Conservation (phyloP, 2,888 invertebrate genomes). For the Nasonovia ribisnigri region DNA sequence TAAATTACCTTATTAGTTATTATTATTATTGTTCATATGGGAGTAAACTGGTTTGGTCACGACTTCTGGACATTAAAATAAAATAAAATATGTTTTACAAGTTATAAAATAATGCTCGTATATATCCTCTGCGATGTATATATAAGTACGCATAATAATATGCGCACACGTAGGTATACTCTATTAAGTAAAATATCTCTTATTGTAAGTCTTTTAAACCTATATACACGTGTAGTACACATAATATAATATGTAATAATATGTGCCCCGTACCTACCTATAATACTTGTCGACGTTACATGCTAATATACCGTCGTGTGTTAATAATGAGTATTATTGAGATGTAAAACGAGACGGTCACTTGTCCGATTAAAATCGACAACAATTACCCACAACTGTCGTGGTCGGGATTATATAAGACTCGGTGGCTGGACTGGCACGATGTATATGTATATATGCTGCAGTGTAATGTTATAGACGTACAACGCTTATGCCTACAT, state of each 20-base stretch:
- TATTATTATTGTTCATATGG: constrained; percentile 43
- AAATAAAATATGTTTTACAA: constrained; percentile 51
- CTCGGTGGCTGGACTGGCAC: neutral
- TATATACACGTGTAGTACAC: neutral
- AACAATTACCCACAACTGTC: neutral
- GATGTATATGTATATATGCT: too few species aligned
- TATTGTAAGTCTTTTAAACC: neutral
- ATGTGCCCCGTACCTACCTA: neutral
- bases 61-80: constrained; percentile 56
- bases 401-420: neutral
- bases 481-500: neutral
- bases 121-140: neutral
- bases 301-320: neutral
- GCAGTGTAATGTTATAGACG: neutral
- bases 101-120: constrained; percentile 55
- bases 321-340: constrained; percentile 41
- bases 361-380: constrained; percentile 30
- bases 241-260: neutral
- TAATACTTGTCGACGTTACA: constrained; percentile 33
- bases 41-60: constrained; percentile 58
- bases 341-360: constrained; percentile 45
- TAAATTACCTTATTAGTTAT: constrained; percentile 45
- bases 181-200: neutral
- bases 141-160: neutral
- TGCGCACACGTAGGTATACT: neutral